These are phyloP conservation scores for Myotis findleyi DNA, from an alignment of 2,797 vertebrate genomes.

Conservation along the genomic window DNA sequence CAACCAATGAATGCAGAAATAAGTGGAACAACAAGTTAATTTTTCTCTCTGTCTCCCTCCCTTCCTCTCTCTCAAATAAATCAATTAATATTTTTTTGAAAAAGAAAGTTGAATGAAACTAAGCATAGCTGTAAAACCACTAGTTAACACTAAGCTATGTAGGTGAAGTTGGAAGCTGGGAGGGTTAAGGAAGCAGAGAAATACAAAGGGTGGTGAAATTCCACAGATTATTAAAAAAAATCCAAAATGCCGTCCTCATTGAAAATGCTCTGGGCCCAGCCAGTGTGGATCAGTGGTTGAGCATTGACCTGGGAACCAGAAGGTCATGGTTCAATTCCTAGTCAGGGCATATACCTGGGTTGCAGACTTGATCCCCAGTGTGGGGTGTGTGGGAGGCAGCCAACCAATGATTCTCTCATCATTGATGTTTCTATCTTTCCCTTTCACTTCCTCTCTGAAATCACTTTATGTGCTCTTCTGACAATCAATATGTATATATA, in stretches of 20 bases:
- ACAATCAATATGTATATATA: too few relatives aligned
- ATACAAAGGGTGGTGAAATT: background rate
- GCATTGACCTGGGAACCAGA: too few relatives aligned
- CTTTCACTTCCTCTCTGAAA: too few relatives aligned
- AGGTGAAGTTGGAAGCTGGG: background rate
- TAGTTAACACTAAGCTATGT: background rate
- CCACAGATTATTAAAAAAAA: background rate
- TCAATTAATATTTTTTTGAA: background rate
- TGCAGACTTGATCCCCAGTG: too few relatives aligned
- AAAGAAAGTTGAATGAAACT: background rate
- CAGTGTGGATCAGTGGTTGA: too few relatives aligned
- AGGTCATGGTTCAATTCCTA: too few relatives aligned
- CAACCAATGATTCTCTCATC: too few relatives aligned
- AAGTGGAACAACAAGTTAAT: background rate
- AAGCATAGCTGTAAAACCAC: background rate
- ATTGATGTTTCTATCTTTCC: too few relatives aligned
- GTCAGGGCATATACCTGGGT: too few relatives aligned
- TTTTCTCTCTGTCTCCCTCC: background rate
- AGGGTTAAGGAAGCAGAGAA: background rate
- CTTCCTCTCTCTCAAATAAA: background rate
- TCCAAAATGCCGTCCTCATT: background rate
- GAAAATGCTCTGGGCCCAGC: background rate
- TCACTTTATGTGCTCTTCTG: too few relatives aligned
- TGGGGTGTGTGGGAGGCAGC: too few relatives aligned
- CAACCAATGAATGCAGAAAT: background rate